These are phyloP conservation scores for Acrocyrtus sp. DNA, from an alignment of 2,888 invertebrate genomes.

Conservation along the genomic window DNA sequence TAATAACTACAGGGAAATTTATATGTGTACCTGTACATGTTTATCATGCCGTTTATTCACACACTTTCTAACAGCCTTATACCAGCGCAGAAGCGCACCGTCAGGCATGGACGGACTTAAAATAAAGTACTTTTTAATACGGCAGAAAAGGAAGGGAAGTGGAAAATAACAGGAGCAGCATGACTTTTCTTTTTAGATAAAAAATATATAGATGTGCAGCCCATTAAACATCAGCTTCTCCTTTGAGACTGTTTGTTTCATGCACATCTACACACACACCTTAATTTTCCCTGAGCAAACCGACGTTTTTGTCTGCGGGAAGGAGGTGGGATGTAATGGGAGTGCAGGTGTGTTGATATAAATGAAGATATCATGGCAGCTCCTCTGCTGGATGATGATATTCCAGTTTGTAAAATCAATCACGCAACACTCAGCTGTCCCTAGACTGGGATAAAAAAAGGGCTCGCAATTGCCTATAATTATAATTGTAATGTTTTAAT, in stretches of 20 bases:
- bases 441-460: no score
- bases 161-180: slow-evolving; percentile 21
- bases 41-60: slow-evolving; percentile 40
- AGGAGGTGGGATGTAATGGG: slow-evolving; percentile 5
- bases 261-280: neutral
- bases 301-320: no score
- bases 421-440: slow-evolving; percentile 42
- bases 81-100: no score
- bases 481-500: slow-evolving; percentile 16
- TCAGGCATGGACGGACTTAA: no score
- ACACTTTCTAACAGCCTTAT: slow-evolving; percentile 31
- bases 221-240: no score
- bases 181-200: no score
- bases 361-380: slow-evolving; percentile 48
- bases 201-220: no score
- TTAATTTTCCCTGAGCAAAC: neutral
- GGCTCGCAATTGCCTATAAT: no score
- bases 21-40: slow-evolving; percentile 5
- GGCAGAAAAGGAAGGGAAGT: neutral
- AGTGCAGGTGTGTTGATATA: slow-evolving; percentile 42
- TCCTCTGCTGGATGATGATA: slow-evolving; percentile 16
- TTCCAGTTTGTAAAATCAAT: slow-evolving; percentile 51
- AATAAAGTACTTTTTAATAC: neutral
- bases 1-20: slow-evolving; percentile 35
- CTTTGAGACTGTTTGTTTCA: no score